Base-by-base conservation (phyloP, 2,113 vertebrate species). In the Anas platyrhynchos region DNA sequence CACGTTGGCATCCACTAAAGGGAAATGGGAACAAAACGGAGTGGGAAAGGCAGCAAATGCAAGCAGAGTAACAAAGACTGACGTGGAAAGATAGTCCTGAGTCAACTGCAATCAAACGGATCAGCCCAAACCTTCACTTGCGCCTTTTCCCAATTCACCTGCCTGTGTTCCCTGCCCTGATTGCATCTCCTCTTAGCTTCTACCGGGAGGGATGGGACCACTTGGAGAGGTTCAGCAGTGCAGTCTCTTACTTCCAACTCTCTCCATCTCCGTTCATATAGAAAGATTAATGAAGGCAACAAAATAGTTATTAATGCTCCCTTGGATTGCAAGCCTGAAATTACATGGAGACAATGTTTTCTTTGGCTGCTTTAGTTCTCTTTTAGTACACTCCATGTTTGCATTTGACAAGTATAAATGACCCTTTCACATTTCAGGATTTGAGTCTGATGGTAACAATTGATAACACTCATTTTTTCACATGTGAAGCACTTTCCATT, bases 351-450 rank as follows among this genome's bases (percentile, higher is more conserved):
- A 63, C 23, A 86, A 63, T 73, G 66, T 80, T 88, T 91, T 86
- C 66, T 80, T 91, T 3, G 1, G 21, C n/a, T 77, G 36, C 34
- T 69, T 83, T 84, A 92, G 76, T 44, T 79, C 78, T 50, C 69
- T 89, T 92, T 52, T 44, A 93, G 32, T 32, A 23, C 0, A 0
- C 31, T 59, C 43, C 0, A 0, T 32, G 44, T 44, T 73, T 86
- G 68, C 61, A 56, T 92, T 83, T 88, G 76, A 91, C 88, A 11
- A 58, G 13, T 62, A 43, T 56, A 89, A 95, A 88, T 80, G 80
- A 85, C 34, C 41, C 89, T 84, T 94, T 94, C 63, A 91, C 94
- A 84, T 71, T 71, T 92, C 73, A 80, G 88, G 85, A 94, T 88
- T 95, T 88, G 73, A 91, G 43, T 56, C 56, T 7, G 31, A 50